Conservation (phyloP, 2,888 invertebrate species). For the Ophioninae sp. region DNA sequence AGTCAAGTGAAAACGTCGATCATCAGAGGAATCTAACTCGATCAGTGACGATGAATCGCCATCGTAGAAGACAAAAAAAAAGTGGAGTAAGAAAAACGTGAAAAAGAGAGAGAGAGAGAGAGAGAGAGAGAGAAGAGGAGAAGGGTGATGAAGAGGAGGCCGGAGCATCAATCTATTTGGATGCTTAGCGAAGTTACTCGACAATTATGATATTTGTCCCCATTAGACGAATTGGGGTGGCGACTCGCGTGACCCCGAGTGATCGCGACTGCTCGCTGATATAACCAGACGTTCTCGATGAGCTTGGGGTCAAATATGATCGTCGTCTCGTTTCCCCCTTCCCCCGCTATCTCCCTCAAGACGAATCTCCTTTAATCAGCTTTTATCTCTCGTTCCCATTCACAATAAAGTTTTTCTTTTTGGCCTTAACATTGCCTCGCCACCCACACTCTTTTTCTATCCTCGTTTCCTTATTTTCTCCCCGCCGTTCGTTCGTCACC, state of each 20-base stretch:
- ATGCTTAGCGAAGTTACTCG: conserved; percentile 74
- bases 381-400: conserved; percentile 49
- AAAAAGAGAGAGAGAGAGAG: background rate
- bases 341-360: conserved; percentile 8
- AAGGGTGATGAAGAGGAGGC: conserved; percentile 43
- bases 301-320: conserved; percentile 79
- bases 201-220: conserved; percentile 81
- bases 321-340: conserved; percentile 66
- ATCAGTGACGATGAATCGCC: conserved; percentile 13
- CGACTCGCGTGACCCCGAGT: conserved; percentile 79
- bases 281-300: conserved; percentile 75
- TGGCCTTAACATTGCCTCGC: conserved; percentile 29
- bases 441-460: conserved; percentile 1
- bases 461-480: conserved; percentile 48
- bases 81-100: background rate
- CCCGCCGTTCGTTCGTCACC: conserved; percentile 28
- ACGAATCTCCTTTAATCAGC: conserved; percentile 56
- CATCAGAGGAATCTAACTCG: no score
- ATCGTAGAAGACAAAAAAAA: background rate
- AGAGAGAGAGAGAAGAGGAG: background rate
- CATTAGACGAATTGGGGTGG: conserved; percentile 80
- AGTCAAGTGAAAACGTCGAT: no score
- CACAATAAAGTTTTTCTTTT: conserved; percentile 38
- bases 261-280: conserved; percentile 75
- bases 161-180: conserved; percentile 77